Base-by-base conservation (phyloP, 1,140 invertebrate species). In the Cyclina sinensis region DNA sequence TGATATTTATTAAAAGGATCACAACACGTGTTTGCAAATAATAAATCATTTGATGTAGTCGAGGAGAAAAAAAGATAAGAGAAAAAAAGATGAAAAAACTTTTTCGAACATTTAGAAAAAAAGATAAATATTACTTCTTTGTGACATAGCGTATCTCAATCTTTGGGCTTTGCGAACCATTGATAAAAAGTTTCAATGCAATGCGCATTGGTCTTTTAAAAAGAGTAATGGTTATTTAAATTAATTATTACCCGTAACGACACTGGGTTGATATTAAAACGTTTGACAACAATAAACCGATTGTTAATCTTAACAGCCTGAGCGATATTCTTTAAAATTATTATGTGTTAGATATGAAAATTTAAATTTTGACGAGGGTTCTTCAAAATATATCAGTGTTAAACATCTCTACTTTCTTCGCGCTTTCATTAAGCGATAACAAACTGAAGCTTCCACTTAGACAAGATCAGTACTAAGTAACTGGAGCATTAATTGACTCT, bases 191-290 rank as follows among this genome's bases (percentile, higher is more conserved):
- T 62, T 62, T 62, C 57, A 62, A 62, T 27, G 57, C n/a, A n/a
- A 24, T 4, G 7, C 57, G n/a, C 57, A 62, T 27, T 62, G 7
- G 24, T 24, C 57, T 62, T 62, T 62, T 62, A 11, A 27, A 62
- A 62, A 27, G 57, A 27, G n/a, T 62, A 62, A 62, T 62, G n/a
- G 3, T 24, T 62, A 27, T 62, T 62, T 62, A 62, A 62, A 62
- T 14, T 62, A 62, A 62, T 62, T 62, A 62, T 62, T 62, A 24
- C 24, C 57, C 57, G 27, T 62, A n/a, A 62, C 24, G 57, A 62
- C 27, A 27, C n/a, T n/a, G 57, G 24, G 1, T 7, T 27, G 57
- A 62, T 62, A 62, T 62, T 24, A 62, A 43, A 62, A 62, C 21
- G n/a, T 27, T 62, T 27, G n/a, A 62, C 27, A 4, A 62, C 57